Percentiles rank a stretch among this genome's conserved stretches.
Conservation (phyloP, 2,113 vertebrate genomes). For the Octodon degus region DNA sequence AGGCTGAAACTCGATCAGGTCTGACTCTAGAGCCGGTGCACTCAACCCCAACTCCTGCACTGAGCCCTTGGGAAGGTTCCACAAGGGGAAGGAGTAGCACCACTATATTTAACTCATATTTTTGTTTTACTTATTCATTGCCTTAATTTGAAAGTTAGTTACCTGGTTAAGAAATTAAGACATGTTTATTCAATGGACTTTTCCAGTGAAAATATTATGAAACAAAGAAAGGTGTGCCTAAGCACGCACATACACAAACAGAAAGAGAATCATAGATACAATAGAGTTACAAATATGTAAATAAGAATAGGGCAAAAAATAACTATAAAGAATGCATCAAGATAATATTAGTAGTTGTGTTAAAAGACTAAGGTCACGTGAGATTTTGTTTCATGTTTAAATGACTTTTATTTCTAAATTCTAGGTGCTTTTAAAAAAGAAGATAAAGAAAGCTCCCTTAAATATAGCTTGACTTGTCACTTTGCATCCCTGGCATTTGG, state of each 20-base stretch:
- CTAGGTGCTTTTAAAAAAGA: not conserved
- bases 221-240: not conserved
- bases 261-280: not conserved
- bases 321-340: constrained; percentile 19
- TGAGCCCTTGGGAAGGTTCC: not conserved
- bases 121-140: not conserved
- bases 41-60: not conserved
- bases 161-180: constrained; percentile 8
- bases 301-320: not conserved
- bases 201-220: not conserved
- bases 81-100: not conserved
- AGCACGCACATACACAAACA: not conserved
- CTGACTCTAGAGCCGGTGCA: not conserved
- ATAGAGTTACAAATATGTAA: not conserved
- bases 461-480: constrained; percentile 16
- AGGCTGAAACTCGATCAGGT: not conserved
- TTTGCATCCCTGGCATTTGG: constrained; percentile 41
- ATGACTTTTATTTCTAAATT: constrained; percentile 34
- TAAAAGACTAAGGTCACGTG: not conserved
- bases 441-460: not conserved
- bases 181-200: not conserved
- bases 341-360: not conserved
- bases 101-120: not conserved
- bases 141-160: constrained; percentile 28
- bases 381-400: not conserved